phyloP scores from a whole-genome alignment of 2,797 vertebrate species.

The Crax fasciolata region DNA sequence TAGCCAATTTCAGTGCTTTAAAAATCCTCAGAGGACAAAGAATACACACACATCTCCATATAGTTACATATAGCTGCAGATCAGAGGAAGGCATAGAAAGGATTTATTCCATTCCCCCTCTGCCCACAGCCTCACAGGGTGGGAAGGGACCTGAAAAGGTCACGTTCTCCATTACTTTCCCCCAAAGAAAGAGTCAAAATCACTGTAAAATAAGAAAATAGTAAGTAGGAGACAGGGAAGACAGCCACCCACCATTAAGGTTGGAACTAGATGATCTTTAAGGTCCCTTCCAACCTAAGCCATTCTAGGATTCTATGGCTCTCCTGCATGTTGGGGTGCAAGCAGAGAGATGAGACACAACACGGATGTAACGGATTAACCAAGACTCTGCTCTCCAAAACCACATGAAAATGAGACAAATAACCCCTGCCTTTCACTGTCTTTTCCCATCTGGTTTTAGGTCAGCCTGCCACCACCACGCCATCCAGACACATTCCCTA shows the following conservation, averaged over 20 bases:
- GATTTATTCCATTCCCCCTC: not conserved
- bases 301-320: too few relatives aligned
- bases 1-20: not conserved
- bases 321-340: not conserved
- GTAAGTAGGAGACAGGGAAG: not conserved
- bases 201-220: not conserved
- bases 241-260: too few relatives aligned
- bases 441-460: not conserved
- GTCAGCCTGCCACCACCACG: not conserved
- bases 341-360: not conserved
- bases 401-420: not conserved
- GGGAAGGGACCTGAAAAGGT: constrained; percentile 54
- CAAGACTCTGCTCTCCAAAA: not conserved
- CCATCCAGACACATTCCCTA: not conserved
- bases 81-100: not conserved
- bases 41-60: too few relatives aligned
- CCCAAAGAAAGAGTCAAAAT: not conserved
- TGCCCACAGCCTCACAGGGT: not conserved
- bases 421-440: not conserved
- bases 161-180: not conserved
- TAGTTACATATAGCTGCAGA: not conserved
- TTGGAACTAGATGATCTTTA: too few relatives aligned
- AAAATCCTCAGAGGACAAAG: not conserved
- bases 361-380: not conserved
- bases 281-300: too few relatives aligned